A percentile compares a stretch with the other conserved stretches of the same genome.
Evolutionary conservation across 2,888 invertebrate genomes (phyloP).

Genomic region (Oligia fasciuncula): DNA sequence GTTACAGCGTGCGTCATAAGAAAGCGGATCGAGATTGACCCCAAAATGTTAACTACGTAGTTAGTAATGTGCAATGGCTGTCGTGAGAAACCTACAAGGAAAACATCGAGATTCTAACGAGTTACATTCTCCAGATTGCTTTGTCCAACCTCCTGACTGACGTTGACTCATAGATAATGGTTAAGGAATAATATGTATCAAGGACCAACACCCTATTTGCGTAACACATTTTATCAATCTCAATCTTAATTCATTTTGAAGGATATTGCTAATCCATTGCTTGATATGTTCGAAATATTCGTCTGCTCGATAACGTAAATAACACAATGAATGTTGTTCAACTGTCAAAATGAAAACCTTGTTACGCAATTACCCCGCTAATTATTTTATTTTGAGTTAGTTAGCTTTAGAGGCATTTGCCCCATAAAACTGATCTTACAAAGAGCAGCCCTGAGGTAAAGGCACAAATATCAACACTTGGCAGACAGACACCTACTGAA

Average conservation of each 20-base stretch:
- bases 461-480: neutral
- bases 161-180: neutral
- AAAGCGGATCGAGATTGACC: conserved; percentile 34
- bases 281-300: neutral
- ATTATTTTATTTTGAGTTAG: neutral
- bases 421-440: neutral
- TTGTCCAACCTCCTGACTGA: neutral
- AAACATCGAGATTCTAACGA: neutral
- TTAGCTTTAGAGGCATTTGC: neutral
- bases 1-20: conserved; percentile 42
- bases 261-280: neutral
- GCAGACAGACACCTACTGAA: conserved; percentile 11
- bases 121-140: neutral
- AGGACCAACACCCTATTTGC: neutral
- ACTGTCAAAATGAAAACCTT: neutral
- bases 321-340: neutral
- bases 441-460: neutral
- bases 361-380: neutral
- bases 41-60: conserved; percentile 4
- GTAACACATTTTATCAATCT: neutral
- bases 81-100: conserved; percentile 5
- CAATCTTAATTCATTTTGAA: neutral
- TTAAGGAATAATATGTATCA: neutral
- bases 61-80: conserved; percentile 1
- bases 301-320: neutral